These are phyloP conservation scores for Dinothrombium tinctorium DNA, from an alignment of 1,140 invertebrate species.

Conservation along the genomic window DNA sequence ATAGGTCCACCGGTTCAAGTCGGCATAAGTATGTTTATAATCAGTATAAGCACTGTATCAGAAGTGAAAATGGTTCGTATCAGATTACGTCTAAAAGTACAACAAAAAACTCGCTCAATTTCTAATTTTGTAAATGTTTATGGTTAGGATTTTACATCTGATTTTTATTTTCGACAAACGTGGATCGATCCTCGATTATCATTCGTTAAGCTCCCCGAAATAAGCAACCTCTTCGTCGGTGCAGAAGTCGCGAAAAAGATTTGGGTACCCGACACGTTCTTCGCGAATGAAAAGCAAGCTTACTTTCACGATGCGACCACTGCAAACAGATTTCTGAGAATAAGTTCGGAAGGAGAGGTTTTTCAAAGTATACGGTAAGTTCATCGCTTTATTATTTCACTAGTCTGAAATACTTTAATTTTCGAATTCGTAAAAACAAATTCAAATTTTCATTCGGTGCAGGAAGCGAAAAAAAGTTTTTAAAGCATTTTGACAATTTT, in stretches of 20 bases:
- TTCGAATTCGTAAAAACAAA: too few species aligned
- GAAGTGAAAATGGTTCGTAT: conserved; percentile 74
- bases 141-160: conserved; percentile 78
- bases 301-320: conserved; percentile 30
- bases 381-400: too few species aligned
- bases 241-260: conserved; percentile 90
- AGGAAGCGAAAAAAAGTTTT: too few species aligned
- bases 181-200: conserved; percentile 57
- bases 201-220: conserved; percentile 4
- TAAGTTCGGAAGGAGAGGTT: conserved; percentile 24
- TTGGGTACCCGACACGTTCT: conserved; percentile 96
- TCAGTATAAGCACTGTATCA: conserved; percentile 91
- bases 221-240: conserved; percentile 11
- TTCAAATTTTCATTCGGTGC: too few species aligned
- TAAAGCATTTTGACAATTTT: too few species aligned
- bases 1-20: conserved; percentile 70
- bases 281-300: conserved; percentile 50
- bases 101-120: neutral
- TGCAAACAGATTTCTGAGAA: conserved; percentile 29
- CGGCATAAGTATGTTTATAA: conserved; percentile 90
- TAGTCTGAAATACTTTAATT: too few species aligned
- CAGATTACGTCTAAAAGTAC: neutral
- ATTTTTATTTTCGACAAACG: conserved; percentile 96
- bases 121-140: neutral
- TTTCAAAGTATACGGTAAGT: conserved; percentile 24